These are phyloP conservation scores for Neostethus bicornis DNA, from an alignment of 2,797 vertebrate genomes.

Conservation along the genomic window DNA sequence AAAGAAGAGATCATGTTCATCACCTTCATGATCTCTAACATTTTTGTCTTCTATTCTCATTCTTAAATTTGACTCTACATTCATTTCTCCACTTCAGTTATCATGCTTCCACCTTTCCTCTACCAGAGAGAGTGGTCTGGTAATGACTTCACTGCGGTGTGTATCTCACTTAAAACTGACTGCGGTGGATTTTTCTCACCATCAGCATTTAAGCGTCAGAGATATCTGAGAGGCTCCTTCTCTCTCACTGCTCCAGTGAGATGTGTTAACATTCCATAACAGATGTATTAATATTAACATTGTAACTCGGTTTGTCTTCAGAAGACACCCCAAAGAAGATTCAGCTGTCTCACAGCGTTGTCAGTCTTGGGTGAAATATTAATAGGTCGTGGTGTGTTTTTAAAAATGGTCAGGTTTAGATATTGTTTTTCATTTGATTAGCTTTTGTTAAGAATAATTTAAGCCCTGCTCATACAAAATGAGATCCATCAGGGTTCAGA, in stretches of 20 bases:
- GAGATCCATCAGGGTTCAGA: too few species aligned
- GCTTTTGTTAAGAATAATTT: too few species aligned
- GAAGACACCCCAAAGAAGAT: conserved; percentile 18
- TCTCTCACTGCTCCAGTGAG: conserved; percentile 1
- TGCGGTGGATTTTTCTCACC: conserved; percentile 65
- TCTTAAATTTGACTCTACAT: conserved; percentile 15
- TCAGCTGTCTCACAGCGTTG: conserved; percentile 16
- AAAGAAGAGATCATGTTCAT: too few species aligned
- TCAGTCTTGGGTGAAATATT: conserved; percentile 45
- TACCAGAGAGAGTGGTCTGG: conserved; percentile 55
- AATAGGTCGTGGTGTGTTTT: conserved; percentile 31
- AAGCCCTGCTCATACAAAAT: too few species aligned
- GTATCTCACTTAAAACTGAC: conserved; percentile 54
- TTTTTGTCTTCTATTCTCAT: conserved; percentile 18
- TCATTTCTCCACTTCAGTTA: conserved; percentile 1
- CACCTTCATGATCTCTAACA: conserved; percentile 14
- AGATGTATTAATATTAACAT: conserved; percentile 31
- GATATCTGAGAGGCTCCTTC: conserved; percentile 38
- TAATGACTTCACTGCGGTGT: conserved; percentile 68
- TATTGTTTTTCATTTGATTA: too few species aligned
- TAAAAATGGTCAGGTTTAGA: conserved; percentile 30
- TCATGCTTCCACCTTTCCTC: not conserved
- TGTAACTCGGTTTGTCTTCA: conserved; percentile 3
- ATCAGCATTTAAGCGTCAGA: conserved; percentile 58
- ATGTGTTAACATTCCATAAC: conserved; percentile 44